Conservation (phyloP, 2,888 invertebrate species). For the Heliconius ismenius region DNA sequence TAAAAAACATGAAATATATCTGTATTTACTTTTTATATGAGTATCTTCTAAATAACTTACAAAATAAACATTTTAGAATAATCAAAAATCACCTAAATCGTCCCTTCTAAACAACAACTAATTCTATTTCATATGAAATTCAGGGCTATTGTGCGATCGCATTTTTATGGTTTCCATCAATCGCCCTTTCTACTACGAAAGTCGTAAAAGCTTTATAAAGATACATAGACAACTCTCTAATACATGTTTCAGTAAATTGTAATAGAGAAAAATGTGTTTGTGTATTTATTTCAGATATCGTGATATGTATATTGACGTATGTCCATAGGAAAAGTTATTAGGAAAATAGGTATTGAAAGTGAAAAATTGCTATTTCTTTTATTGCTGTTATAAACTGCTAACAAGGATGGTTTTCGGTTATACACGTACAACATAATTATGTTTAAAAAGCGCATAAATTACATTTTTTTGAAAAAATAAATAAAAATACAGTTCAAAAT, state of each 20-base stretch:
- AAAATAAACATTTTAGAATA: background rate
- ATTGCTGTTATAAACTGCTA: background rate
- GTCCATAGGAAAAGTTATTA: too few relatives aligned
- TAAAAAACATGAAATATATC: too few relatives aligned
- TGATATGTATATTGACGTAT: background rate
- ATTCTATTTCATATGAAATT: constrained; percentile 42
- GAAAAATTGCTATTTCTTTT: background rate
- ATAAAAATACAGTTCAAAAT: too few relatives aligned
- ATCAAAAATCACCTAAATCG: background rate
- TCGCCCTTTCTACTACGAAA: constrained; percentile 41
- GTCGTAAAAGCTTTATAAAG: constrained; percentile 29
- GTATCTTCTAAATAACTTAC: background rate
- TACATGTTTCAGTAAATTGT: constrained; percentile 12
- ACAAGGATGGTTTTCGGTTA: too few relatives aligned
- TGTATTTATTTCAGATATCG: background rate
- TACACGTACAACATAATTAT: too few relatives aligned
- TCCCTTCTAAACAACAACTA: constrained; percentile 30
- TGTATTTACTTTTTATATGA: too few relatives aligned
- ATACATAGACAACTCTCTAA: constrained; percentile 22
- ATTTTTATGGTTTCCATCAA: constrained; percentile 46
- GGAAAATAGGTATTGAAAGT: too few relatives aligned
- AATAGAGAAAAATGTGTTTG: background rate
- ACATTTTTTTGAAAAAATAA: too few relatives aligned
- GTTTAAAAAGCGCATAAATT: too few relatives aligned
- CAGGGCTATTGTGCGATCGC: constrained; percentile 40